These are phyloP conservation scores for Phorcus lineatus DNA, from an alignment of 2,888 invertebrate genomes.

Conservation along the genomic window DNA sequence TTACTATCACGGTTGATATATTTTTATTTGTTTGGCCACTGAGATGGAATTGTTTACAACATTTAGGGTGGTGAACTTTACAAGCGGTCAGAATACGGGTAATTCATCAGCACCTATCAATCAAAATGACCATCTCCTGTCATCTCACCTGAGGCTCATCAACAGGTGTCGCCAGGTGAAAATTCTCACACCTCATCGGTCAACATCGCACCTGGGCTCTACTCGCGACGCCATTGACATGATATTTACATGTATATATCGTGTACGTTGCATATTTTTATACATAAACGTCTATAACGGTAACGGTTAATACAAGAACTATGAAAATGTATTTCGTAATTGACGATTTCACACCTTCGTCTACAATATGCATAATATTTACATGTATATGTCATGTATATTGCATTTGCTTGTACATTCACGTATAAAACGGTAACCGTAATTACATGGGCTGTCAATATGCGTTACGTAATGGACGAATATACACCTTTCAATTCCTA, in stretches of 20 bases:
- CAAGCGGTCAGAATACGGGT: not conserved
- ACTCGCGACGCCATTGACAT: not conserved
- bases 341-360: no score
- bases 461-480: no score
- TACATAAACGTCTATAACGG: no score
- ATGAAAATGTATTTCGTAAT: no score
- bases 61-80: slow-evolving; percentile 4
- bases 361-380: no score
- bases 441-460: no score
- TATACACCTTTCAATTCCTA: no score
- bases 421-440: no score
- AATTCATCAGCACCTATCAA: slow-evolving; percentile 14
- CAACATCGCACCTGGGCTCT: not conserved
- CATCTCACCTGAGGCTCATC: slow-evolving; percentile 9
- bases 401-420: no score
- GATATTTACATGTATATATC: not conserved
- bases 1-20: not conserved
- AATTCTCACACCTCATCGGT: slow-evolving; percentile 12
- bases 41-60: not conserved
- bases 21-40: not conserved
- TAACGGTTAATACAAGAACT: no score
- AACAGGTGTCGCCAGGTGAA: slow-evolving; percentile 14
- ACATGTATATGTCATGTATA: no score
- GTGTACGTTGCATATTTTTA: no score
- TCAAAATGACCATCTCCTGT: slow-evolving; percentile 11